Evolutionary conservation across 2,797 vertebrate genomes (phyloP), one percentile per base, ranked within the genome.

Genomic region (Myioborus melanocephalus): DNA sequence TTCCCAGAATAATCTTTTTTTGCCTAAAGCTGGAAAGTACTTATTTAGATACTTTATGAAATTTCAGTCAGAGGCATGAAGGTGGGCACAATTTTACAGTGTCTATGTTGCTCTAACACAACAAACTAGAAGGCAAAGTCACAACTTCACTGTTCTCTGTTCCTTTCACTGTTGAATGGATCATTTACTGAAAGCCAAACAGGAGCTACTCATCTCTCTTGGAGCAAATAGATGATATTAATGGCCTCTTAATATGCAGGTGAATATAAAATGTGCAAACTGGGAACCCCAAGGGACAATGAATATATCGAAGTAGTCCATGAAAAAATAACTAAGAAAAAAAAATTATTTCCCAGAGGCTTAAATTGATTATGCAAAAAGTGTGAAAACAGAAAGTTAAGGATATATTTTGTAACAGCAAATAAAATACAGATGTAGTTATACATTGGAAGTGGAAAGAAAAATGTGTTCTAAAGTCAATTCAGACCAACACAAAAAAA

Each of bases 181-280:
- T 53, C 5, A 0, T 4, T 89, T 73, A 64, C 37, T 66, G 59
- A 84, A 85, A 76, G 24, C 34, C 73, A 83, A 39, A 82, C 9
- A 44, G 14, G 61, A 69, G 28, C 9, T 66, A 49, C 12, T 34
- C 32, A 9, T 80, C 85, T 92, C 41, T 60, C 49, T 81, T 50
- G 46, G 43, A 92, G 41, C 53, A 94, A 89, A 85, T 4, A 93
- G 79, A 81, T 83, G 92, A 77, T 78, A 83, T 50, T 78, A 83
- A 93, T 75, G 35, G 32, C 5, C 35, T 89, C 61, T 78, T 80
- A 85, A 85, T 55, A 91, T 71, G 20, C 65, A 90, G 65, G 82
- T 94, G 85, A 80, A 61, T 89, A 75, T 50, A 65, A 91, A 82
- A 87, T 53, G 27, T 57, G 35, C 15, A 77, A 73, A 77, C 14